Conservation (phyloP, 2,113 vertebrate species). For the Apteryx owenii region DNA sequence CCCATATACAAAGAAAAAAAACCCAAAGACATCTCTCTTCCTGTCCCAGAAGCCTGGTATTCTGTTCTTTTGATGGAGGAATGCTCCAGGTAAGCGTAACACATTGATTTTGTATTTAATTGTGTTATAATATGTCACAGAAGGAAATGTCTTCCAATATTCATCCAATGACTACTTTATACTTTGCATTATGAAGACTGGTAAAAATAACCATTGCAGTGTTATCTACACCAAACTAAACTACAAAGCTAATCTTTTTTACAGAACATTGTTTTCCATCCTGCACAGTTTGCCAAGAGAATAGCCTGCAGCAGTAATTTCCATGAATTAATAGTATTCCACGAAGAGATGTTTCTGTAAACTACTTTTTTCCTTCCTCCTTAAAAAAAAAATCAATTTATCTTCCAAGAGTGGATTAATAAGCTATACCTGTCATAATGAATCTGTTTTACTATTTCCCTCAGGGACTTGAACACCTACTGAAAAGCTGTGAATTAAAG, state of each 20-base stretch:
- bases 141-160: background rate
- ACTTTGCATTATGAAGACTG: background rate
- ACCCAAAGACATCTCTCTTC: background rate
- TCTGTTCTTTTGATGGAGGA: background rate
- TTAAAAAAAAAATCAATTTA: constrained; percentile 30
- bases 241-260: background rate
- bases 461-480: background rate
- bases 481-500: constrained; percentile 25
- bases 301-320: constrained; percentile 1
- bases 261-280: background rate
- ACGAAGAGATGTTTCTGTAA: constrained; percentile 4
- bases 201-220: background rate
- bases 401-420: constrained; percentile 26
- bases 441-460: background rate
- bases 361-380: constrained; percentile 9
- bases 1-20: background rate
- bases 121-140: background rate
- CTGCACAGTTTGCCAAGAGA: background rate
- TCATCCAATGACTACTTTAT: background rate
- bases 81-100: background rate
- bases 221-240: background rate
- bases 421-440: constrained; percentile 9
- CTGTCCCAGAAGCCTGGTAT: background rate
- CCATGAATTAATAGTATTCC: background rate
- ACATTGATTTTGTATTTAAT: background rate